phyloP scores from a whole-genome alignment of 2,888 invertebrate genomes.

The Geotrupes spiniger region DNA sequence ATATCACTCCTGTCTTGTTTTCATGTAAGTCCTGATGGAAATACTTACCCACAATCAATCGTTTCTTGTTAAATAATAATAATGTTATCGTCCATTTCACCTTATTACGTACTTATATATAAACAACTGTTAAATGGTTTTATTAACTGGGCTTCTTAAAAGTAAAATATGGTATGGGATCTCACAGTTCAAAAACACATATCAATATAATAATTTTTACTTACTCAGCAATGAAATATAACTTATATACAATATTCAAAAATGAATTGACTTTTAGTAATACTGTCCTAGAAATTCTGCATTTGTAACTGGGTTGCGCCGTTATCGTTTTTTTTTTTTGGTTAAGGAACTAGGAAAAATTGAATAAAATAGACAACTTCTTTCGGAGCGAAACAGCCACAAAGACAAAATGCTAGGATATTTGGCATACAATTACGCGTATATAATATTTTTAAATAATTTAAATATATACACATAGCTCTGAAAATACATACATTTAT shows the following conservation, averaged over 20 bases:
- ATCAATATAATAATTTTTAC: conserved; percentile 41
- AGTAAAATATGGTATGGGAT: conserved; percentile 17
- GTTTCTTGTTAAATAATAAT: no score
- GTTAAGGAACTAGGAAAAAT: conserved; percentile 6
- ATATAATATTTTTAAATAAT: conserved; percentile 45
- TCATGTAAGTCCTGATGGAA: no score
- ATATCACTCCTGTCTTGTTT: no score
- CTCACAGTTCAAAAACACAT: conserved; percentile 51
- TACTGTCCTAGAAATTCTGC: conserved; percentile 43
- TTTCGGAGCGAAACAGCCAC: conserved; percentile 28
- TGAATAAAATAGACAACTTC: no score
- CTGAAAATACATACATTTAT: conserved; percentile 52
- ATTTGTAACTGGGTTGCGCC: conserved; percentile 36
- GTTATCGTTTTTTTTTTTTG: conserved; percentile 11
- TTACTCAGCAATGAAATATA: conserved; percentile 48
- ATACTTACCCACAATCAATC: no score
- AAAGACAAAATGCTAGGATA: conserved; percentile 43
- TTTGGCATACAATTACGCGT: conserved; percentile 50
- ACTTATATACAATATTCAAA: conserved; percentile 50
- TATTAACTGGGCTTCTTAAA: not conserved
- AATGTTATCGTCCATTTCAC: no score
- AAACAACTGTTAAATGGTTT: no score
- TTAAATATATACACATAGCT: conserved; percentile 47
- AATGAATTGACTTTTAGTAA: conserved; percentile 47
- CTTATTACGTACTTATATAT: no score